phyloP scores from a whole-genome alignment of 2,797 vertebrate genomes.

The Thunnus albacares region DNA sequence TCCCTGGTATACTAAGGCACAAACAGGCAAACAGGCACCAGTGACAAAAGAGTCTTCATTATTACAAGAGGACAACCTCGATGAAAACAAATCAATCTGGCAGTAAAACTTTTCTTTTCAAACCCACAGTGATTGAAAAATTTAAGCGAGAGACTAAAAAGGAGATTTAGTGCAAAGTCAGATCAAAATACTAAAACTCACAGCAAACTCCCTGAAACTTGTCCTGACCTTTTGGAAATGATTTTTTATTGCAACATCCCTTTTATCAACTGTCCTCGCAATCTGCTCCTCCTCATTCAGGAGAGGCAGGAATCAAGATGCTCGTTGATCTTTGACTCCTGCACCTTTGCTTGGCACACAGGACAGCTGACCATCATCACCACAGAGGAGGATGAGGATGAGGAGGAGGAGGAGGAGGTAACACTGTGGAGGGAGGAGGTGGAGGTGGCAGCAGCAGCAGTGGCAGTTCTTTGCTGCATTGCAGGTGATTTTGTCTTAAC shows the following conservation, averaged over 20 bases:
- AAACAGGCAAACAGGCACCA: constrained; percentile 7
- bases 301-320: constrained; percentile 93
- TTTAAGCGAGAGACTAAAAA: neutral
- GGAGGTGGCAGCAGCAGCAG: constrained; percentile 16
- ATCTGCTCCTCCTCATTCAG: constrained; percentile 36
- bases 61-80: neutral
- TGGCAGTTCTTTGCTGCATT: constrained; percentile 39
- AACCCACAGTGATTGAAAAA: neutral
- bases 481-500: constrained; percentile 28
- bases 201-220: constrained; percentile 5
- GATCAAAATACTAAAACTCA: neutral
- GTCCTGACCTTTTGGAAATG: neutral
- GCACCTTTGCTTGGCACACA: constrained; percentile 87
- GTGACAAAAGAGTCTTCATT: neutral
- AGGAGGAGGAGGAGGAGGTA: constrained; percentile 22
- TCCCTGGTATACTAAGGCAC: neutral
- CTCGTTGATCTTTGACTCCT: constrained; percentile 89
- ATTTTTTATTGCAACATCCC: constrained; percentile 8
- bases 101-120: neutral
- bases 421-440: constrained; percentile 7
- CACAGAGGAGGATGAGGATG: constrained; percentile 28
- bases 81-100: neutral
- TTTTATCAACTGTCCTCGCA: fast-evolving
- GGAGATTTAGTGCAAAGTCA: neutral
- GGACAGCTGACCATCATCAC: constrained; percentile 89